Evolutionary conservation across 1,140 invertebrate genomes (phyloP), one percentile per base, ranked within the genome.

Genomic region (Ptiloglossa arizonensis): DNA sequence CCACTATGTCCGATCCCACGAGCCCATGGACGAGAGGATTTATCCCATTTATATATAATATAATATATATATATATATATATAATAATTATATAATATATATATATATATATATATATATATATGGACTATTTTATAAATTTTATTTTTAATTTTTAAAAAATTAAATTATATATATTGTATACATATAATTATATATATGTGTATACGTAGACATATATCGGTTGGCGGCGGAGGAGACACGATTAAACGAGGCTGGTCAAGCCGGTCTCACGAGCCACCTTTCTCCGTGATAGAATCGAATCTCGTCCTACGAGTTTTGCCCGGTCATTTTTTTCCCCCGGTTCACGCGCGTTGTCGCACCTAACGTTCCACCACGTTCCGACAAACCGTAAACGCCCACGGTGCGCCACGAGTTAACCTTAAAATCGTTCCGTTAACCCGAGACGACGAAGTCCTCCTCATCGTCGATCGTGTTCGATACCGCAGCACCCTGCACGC

Each of bases 1-100:
- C 46, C 97, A 98, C 89, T 99, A 98, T 90, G 94, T 96, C 86
- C 91, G 94, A 38, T 94, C 95, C 57, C 98, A 98, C 88, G 95
- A 98, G 88, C 94, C 96, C 0, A 93, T 97, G 70, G 94, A 96
- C 75, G 93, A 94, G 69, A 85, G 89, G 46, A 83, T 86, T 13
- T 94, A 93, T 80, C 91, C 94, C 0, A 91, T n/a, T n/a, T n/a
- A n/a, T n/a, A n/a, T n/a, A n/a, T n/a, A n/a, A n/a, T n/a, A n/a
- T n/a, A n/a, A n/a, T n/a, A n/a, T n/a, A n/a, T n/a, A n/a, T n/a
- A n/a, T n/a, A n/a, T n/a, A n/a, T n/a, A n/a, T n/a, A n/a, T n/a
- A n/a, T n/a, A n/a, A n/a, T n/a, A n/a, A n/a, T n/a, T n/a, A n/a
- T n/a, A n/a, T n/a, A n/a, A n/a, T n/a, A n/a, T n/a, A n/a, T n/a